Conservation (phyloP, 2,797 vertebrate genomes). For the Characodon lateralis region DNA sequence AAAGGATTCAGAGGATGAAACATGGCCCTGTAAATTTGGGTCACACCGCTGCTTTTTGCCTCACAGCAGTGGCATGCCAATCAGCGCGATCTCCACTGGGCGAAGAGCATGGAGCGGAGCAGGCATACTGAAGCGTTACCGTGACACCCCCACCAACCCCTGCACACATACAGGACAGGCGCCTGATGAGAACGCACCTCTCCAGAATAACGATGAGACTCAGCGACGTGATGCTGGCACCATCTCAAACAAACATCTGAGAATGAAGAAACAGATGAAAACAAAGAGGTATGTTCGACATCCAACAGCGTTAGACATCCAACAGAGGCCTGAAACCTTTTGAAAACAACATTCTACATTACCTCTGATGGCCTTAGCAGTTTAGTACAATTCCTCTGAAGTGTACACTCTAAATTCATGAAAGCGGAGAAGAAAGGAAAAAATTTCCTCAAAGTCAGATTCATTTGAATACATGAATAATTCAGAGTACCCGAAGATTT, state of each 20-base stretch:
- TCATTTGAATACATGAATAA: constrained; percentile 79
- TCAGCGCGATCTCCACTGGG: constrained; percentile 54
- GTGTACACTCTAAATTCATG: constrained; percentile 66
- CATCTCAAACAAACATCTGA: constrained; percentile 19
- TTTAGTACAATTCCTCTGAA: constrained; percentile 43
- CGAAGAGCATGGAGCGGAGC: constrained; percentile 39
- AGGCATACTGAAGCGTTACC: constrained; percentile 48
- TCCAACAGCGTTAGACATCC: constrained; percentile 1
- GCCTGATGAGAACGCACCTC: constrained; percentile 45
- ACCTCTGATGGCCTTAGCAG: constrained; percentile 42
- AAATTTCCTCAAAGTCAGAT: constrained; percentile 64
- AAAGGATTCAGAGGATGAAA: constrained; percentile 28
- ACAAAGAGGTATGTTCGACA: background rate
- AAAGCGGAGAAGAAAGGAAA: constrained; percentile 57
- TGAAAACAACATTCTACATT: constrained; percentile 11
- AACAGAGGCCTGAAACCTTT: constrained; percentile 21
- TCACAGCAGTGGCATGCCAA: constrained; percentile 42
- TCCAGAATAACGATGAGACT: constrained; percentile 71
- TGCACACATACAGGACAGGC: constrained; percentile 29
- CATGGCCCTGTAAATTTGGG: constrained; percentile 26
- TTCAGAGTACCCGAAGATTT: constrained; percentile 69
- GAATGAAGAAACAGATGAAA: background rate
- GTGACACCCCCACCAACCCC: constrained; percentile 23
- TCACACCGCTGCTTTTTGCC: constrained; percentile 17
- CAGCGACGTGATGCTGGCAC: constrained; percentile 19